Conservation (phyloP, 2,888 invertebrate species). For the Drosophila nr. fundita region DNA sequence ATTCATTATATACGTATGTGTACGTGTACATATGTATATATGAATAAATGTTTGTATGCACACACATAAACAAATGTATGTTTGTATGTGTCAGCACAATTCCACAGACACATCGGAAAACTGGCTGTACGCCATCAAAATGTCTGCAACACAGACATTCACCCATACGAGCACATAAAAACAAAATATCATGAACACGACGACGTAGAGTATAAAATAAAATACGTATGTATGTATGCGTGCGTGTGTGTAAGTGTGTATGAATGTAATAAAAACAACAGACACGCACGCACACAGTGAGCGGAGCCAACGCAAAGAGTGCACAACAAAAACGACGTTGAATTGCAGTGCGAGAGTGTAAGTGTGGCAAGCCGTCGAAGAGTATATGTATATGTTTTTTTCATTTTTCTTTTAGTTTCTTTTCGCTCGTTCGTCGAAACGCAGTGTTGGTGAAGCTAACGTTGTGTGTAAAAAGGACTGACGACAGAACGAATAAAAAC, state of each 20-base stretch:
- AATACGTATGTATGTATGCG: slow-evolving; percentile 38
- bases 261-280: slow-evolving; percentile 63
- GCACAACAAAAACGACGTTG: slow-evolving; percentile 62
- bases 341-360: slow-evolving; percentile 59
- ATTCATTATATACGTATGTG: slow-evolving; percentile 1
- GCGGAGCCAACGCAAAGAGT: slow-evolving; percentile 51
- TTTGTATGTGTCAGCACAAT: slow-evolving; percentile 12
- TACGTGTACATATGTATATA: background rate
- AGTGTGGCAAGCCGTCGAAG: slow-evolving; percentile 54
- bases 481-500: slow-evolving; percentile 9
- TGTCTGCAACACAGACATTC: slow-evolving; percentile 61
- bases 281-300: slow-evolving; percentile 60
- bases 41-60: slow-evolving; percentile 7
- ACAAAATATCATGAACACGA: slow-evolving; percentile 44
- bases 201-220: slow-evolving; percentile 49
- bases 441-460: slow-evolving; percentile 65
- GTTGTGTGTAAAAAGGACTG: slow-evolving; percentile 35
- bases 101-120: slow-evolving; percentile 67
- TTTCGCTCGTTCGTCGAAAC: slow-evolving; percentile 65
- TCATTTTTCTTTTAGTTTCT: slow-evolving; percentile 75
- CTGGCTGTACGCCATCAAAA: slow-evolving; percentile 77
- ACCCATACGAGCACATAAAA: slow-evolving; percentile 42
- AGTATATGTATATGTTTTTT: slow-evolving; percentile 65
- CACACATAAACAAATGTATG: slow-evolving; percentile 1
- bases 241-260: slow-evolving; percentile 30